A percentile compares a stretch with the other conserved stretches of the same genome.
These are phyloP conservation scores for Myopa tessellatipennis DNA, from an alignment of 2,888 invertebrate species.

Conservation along the genomic window DNA sequence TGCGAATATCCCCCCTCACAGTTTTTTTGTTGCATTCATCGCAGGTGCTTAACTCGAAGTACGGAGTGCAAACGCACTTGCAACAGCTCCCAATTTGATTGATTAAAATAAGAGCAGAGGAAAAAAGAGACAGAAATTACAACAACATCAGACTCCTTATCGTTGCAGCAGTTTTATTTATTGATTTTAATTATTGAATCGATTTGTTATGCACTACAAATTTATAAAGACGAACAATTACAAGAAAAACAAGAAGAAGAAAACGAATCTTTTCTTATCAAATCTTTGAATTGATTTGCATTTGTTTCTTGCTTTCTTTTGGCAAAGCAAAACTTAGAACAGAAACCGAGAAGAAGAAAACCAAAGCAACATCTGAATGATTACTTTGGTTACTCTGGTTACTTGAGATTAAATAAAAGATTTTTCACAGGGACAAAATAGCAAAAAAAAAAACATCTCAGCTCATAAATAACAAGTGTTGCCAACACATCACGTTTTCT, in stretches of 20 bases:
- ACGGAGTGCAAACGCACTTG: neutral
- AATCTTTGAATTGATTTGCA: too few species aligned
- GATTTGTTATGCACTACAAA: too few species aligned
- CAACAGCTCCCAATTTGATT: neutral
- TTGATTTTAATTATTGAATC: too few species aligned
- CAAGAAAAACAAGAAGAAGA: neutral
- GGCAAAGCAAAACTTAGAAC: neutral
- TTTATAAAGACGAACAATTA: neutral
- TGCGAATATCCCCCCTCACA: neutral
- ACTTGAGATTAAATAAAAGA: too few species aligned
- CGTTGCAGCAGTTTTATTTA: too few species aligned
- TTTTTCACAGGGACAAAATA: neutral
- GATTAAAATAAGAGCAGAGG: neutral
- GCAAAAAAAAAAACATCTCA: neutral
- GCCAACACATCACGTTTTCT: slow-evolving; percentile 16
- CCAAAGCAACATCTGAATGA: neutral
- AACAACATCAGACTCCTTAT: too few species aligned
- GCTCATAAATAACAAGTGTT: slow-evolving; percentile 5
- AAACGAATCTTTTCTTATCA: too few species aligned
- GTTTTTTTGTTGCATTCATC: neutral
- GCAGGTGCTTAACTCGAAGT: neutral
- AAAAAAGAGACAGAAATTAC: too few species aligned
- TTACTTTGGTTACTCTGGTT: too few species aligned
- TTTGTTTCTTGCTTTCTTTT: too few species aligned
- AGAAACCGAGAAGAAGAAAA: neutral